Evolutionary conservation across 2,888 invertebrate genomes (phyloP), one percentile per base, ranked within the genome.

Genomic region (Erebia epiphron): DNA sequence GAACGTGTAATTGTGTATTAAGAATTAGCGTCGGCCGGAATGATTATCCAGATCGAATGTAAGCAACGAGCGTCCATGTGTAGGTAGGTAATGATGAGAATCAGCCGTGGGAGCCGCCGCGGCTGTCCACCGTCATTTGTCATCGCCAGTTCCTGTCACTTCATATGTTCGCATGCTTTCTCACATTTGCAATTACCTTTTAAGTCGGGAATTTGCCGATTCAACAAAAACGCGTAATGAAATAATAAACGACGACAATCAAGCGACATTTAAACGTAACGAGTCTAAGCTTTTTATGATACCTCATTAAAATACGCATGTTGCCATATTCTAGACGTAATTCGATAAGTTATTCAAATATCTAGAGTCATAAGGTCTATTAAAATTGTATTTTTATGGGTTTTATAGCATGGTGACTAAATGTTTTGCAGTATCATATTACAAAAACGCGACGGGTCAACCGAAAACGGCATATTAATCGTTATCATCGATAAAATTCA

Each of bases 181-280:
- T 86, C 88, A 87, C 86, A 84, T 86, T 82, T 80, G 86, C 90
- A 90, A 91, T 91, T 90, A 90, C 88, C 88, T 86, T 89, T 86
- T 87, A 86, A 83, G 86, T 84, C 77, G 83, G 81, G 86, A 86
- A 83, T 86, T 87, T 85, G 84, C 87, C 85, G 86, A 86, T 85
- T 82, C 78, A 75, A 78, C 83, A 86, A 86, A 86, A 84, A 80
- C 75, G 77, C 79, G 75, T 79, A 78, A 83, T 83, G 81, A 83
- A 81, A 84, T 87, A 81, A 86, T 82, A 82, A 81, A 81, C 80
- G 82, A 80, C 81, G 80, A 82, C 82, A 79, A 81, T 85, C 80
- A 82, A 81, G 78, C 80, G 79, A 70, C 69, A 70, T 70, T 75
- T 70, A 68, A 73, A 69, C 64, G 52, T 64, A 54, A 64, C 69